Conservation (phyloP, 2,113 vertebrate species). For the Osmerus eperlanus region DNA sequence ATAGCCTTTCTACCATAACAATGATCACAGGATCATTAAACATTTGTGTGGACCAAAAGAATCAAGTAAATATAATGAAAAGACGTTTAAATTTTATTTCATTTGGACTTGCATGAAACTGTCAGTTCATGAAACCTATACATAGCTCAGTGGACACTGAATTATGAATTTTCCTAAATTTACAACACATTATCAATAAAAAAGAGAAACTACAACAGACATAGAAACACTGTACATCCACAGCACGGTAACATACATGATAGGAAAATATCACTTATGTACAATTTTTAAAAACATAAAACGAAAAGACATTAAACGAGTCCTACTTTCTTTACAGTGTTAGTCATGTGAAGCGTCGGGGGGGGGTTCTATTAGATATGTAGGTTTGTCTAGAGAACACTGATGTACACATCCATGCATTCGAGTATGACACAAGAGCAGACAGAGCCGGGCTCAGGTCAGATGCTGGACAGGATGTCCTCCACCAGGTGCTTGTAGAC, state of each 20-base stretch:
- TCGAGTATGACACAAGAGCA: neutral
- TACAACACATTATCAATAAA: neutral
- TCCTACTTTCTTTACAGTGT: neutral
- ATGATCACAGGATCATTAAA: conserved; percentile 25
- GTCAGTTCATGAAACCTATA: too few relatives aligned
- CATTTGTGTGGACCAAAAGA: conserved; percentile 6
- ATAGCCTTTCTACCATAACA: conserved; percentile 32
- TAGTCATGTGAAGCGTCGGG: too few relatives aligned
- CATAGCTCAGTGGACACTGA: too few relatives aligned
- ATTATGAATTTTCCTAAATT: too few relatives aligned
- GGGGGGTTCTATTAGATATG: too few relatives aligned
- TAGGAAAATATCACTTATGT: neutral
- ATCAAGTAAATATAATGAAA: too few relatives aligned
- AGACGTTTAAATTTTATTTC: too few relatives aligned
- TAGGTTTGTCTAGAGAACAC: too few relatives aligned
- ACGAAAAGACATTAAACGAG: neutral
- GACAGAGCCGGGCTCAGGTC: neutral
- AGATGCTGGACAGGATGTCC: conserved; percentile 83
- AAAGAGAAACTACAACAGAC: neutral
- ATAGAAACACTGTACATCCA: neutral
- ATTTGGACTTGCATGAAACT: too few relatives aligned
- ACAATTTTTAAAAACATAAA: neutral
- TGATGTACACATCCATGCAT: too few relatives aligned
- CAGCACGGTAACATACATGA: neutral
- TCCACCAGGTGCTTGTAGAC: conserved; percentile 94